Percentiles rank a stretch among this genome's conserved stretches.
Evolutionary conservation across 64 coral and sea anemone genomes (phyloP).

Genomic region (Hydrozoanthus tunicans): DNA sequence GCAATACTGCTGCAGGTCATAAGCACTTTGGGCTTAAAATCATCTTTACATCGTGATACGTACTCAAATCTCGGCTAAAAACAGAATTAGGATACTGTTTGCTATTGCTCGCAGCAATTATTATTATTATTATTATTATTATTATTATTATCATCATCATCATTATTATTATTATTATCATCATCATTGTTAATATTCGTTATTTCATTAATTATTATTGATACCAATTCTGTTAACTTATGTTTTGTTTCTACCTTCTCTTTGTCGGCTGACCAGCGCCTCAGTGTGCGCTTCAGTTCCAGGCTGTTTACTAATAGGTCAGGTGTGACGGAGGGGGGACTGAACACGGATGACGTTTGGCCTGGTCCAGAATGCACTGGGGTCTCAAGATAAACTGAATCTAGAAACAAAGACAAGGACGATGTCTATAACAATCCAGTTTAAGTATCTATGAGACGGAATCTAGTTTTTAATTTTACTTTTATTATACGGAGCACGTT

Average conservation of each 20-base stretch:
- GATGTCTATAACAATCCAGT: not conserved
- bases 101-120: too few relatives aligned
- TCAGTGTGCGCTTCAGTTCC: constrained; percentile 91
- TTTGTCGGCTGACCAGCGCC: constrained; percentile 89
- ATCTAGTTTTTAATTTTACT: too few relatives aligned
- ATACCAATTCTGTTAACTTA: not conserved
- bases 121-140: too few relatives aligned
- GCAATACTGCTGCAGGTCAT: too few relatives aligned
- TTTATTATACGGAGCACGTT: too few relatives aligned
- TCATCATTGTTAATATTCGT: too few relatives aligned
- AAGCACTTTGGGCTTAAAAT: too few relatives aligned
- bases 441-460: not conserved
- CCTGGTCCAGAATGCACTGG: not conserved
- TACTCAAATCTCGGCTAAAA: too few relatives aligned
- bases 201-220: not conserved
- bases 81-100: too few relatives aligned
- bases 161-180: too few relatives aligned
- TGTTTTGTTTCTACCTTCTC: constrained; percentile 74
- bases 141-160: too few relatives aligned
- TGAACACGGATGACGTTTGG: constrained; percentile 11
- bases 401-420: not conserved
- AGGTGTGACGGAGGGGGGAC: constrained; percentile 67
- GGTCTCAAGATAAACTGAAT: constrained; percentile 8
- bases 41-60: too few relatives aligned
- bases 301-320: constrained; percentile 91